These are phyloP conservation scores for Rallus crepitans DNA, from an alignment of 2,797 vertebrate species.

Conservation along the genomic window DNA sequence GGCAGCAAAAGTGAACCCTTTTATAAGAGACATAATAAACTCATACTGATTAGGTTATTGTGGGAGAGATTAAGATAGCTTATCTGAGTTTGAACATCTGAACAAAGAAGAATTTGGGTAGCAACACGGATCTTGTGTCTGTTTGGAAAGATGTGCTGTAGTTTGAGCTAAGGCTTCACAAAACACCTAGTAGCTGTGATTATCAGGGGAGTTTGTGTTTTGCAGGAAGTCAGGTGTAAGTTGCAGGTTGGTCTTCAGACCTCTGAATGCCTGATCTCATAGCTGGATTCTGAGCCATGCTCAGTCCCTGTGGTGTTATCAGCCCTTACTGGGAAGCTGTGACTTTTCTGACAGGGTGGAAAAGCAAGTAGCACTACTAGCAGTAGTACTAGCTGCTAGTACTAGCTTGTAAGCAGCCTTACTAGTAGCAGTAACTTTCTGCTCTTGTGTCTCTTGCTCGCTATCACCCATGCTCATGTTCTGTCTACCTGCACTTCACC, in stretches of 20 bases:
- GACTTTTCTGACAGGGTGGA: background rate
- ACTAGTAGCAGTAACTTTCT: background rate
- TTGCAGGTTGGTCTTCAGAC: background rate
- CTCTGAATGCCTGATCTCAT: background rate
- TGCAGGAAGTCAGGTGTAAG: background rate
- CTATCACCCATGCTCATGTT: background rate
- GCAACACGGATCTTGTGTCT: background rate
- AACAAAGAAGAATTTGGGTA: background rate
- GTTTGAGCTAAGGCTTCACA: background rate
- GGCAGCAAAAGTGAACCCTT: slow-evolving; percentile 4
- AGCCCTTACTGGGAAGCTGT: background rate
- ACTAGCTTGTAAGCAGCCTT: too few relatives aligned
- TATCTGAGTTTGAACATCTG: background rate
- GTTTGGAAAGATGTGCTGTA: background rate
- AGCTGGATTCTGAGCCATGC: background rate
- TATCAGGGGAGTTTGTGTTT: background rate
- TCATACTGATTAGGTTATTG: background rate
- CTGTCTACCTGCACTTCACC: background rate
- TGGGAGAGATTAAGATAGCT: background rate
- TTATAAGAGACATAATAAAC: background rate
- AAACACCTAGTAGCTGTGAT: background rate
- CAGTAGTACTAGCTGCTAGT: background rate
- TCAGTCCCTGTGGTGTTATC: background rate
- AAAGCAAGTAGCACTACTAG: background rate
- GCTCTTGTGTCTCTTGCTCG: background rate